These are phyloP conservation scores for Tokudaia muenninki DNA, from an alignment of 2,797 vertebrate species.

Conservation along the genomic window DNA sequence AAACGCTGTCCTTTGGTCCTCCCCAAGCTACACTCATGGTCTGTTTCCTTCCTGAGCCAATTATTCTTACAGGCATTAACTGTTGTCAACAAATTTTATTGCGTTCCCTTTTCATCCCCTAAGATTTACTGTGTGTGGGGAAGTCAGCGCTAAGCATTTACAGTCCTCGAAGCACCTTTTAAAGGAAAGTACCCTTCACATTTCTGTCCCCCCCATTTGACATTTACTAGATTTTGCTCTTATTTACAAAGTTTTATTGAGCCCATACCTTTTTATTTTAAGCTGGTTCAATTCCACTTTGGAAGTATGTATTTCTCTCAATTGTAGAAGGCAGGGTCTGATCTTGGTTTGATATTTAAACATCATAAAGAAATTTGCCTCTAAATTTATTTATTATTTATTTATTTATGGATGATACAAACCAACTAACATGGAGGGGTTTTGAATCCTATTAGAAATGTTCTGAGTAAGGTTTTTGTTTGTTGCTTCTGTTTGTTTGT, in stretches of 20 bases:
- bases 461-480: neutral
- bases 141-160: slow-evolving; percentile 59
- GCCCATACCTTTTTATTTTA: slow-evolving; percentile 37
- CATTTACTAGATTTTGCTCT: slow-evolving; percentile 8
- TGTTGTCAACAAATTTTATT: slow-evolving; percentile 79
- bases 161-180: slow-evolving; percentile 56
- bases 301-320: slow-evolving; percentile 29
- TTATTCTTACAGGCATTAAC: slow-evolving; percentile 72
- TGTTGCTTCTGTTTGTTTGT: neutral
- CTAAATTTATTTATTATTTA: neutral
- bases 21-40: neutral
- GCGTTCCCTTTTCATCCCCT: slow-evolving; percentile 66
- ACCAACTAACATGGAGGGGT: slow-evolving; percentile 31
- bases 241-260: slow-evolving; percentile 57
- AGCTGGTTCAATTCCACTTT: slow-evolving; percentile 42
- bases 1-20: neutral
- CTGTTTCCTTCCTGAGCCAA: slow-evolving; percentile 69
- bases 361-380: slow-evolving; percentile 65
- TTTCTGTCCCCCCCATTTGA: neutral
- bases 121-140: slow-evolving; percentile 66
- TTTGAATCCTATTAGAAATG: neutral
- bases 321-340: neutral
- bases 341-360: slow-evolving; percentile 60
- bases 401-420: neutral
- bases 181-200: slow-evolving; percentile 27